Conservation (phyloP, 2,888 invertebrate genomes). For the Leucophora obtusa region DNA sequence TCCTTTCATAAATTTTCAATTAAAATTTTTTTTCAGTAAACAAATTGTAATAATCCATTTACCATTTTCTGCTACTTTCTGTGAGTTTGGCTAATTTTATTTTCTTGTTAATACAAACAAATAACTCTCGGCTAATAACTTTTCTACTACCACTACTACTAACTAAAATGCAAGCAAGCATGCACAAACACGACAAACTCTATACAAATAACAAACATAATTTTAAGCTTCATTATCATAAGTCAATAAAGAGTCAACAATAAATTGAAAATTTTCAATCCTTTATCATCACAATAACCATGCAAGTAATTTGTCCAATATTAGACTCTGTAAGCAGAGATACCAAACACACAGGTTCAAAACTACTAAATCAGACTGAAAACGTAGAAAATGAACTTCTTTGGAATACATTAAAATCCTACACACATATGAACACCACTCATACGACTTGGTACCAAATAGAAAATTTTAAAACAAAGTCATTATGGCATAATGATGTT, state of each 20-base stretch:
- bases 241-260: constrained; percentile 63
- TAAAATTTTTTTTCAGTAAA: constrained; percentile 9
- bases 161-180: constrained; percentile 33
- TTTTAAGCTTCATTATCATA: constrained; percentile 64
- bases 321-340: constrained; percentile 25
- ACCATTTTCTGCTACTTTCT: constrained; percentile 26
- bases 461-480: constrained; percentile 9
- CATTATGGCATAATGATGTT: constrained; percentile 41
- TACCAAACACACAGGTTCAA: constrained; percentile 14
- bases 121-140: constrained; percentile 53
- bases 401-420: constrained; percentile 5
- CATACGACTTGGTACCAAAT: background rate
- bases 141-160: constrained; percentile 6
- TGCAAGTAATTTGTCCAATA: constrained; percentile 63
- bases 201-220: constrained; percentile 56
- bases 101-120: constrained; percentile 57
- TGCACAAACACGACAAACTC: constrained; percentile 22
- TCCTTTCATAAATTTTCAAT: background rate
- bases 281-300: constrained; percentile 63
- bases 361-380: constrained; percentile 49
- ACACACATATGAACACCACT: background rate
- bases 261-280: constrained; percentile 63
- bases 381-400: constrained; percentile 31
- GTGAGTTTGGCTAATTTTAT: constrained; percentile 52
- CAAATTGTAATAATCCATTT: constrained; percentile 45